These are phyloP conservation scores for Lasioglossum figueresi DNA, from an alignment of 2,888 invertebrate species.

Conservation along the genomic window DNA sequence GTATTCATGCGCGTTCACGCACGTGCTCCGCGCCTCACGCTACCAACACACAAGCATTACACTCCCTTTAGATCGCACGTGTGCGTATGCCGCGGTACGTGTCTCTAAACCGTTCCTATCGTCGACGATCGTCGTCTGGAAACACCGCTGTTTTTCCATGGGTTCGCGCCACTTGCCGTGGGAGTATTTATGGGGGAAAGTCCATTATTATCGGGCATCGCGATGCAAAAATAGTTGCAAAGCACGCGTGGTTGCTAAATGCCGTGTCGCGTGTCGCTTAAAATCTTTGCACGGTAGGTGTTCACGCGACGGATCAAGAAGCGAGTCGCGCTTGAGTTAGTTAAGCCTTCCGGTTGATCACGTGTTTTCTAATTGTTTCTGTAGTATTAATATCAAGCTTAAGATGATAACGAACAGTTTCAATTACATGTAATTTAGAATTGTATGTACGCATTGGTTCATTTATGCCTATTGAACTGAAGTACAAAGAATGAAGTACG, in stretches of 20 bases:
- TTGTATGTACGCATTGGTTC: not conserved
- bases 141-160: not conserved
- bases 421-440: not conserved
- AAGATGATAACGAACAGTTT: not conserved
- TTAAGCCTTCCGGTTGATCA: not conserved
- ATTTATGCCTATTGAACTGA: not conserved
- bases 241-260: not conserved
- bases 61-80: conserved; percentile 15
- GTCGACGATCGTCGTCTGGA: conserved; percentile 26
- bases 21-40: conserved; percentile 29
- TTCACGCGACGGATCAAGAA: not conserved
- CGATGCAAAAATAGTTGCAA: not conserved
- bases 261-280: not conserved
- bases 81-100: conserved; percentile 22
- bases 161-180: not conserved
- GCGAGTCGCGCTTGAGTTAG: not conserved
- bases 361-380: not conserved
- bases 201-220: conserved; percentile 15
- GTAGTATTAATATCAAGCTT: not conserved
- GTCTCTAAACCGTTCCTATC: conserved; percentile 45
- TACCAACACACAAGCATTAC: not conserved
- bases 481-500: no score
- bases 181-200: conserved; percentile 10
- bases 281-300: not conserved
- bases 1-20: conserved; percentile 36